phyloP scores from a whole-genome alignment of 2,113 vertebrate genomes.

The Halichoeres trimaculatus region DNA sequence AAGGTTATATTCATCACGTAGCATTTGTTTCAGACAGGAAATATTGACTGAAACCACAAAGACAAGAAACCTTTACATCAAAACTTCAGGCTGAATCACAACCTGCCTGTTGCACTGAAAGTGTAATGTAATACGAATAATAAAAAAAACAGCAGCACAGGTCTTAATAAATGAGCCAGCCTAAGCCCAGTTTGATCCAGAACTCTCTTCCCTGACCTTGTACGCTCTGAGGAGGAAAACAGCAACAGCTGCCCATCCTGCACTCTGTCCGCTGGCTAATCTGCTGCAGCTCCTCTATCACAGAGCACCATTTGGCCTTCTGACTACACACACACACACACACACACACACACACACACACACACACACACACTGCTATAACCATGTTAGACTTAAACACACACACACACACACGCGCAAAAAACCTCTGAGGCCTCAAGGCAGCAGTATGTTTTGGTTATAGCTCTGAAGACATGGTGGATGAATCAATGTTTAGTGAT shows the following conservation, averaged over 20 bases:
- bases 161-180: not conserved
- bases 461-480: constrained; percentile 31
- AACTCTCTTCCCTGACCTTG: not conserved
- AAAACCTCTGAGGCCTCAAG: not conserved
- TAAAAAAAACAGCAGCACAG: no score
- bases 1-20: not conserved
- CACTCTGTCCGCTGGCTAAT: constrained; percentile 31
- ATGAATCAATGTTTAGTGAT: constrained; percentile 36
- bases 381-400: constrained; percentile 3
- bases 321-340: not conserved
- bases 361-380: constrained; percentile 8
- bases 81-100: constrained; percentile 1
- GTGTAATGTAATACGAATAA: no score
- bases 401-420: constrained; percentile 14
- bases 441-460: constrained; percentile 15
- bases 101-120: not conserved
- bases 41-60: constrained; percentile 29
- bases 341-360: constrained; percentile 17
- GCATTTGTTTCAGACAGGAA: constrained; percentile 14
- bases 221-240: not conserved
- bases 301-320: not conserved
- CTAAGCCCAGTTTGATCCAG: not conserved
- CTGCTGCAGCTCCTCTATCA: constrained; percentile 23
- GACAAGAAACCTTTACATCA: no score
- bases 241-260: constrained; percentile 18